phyloP scores from a whole-genome alignment of 2,113 vertebrate genomes.

The Zapus hudsonius region DNA sequence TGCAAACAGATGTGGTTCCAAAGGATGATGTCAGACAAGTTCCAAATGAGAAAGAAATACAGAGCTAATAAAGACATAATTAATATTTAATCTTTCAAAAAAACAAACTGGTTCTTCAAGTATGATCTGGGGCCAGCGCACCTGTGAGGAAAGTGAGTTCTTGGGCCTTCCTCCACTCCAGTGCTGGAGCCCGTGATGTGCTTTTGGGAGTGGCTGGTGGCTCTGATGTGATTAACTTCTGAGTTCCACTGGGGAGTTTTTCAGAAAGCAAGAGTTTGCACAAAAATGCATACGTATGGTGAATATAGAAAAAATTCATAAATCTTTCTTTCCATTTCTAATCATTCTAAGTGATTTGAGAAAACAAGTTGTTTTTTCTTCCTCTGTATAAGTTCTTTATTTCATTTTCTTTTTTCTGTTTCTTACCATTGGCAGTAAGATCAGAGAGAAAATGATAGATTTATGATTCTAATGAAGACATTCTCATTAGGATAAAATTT shows the following conservation, averaged over 20 bases:
- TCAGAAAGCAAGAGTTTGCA: not conserved
- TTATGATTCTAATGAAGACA: not conserved
- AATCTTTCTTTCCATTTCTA: slow-evolving; percentile 5
- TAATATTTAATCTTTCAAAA: not conserved
- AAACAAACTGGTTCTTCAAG: not conserved
- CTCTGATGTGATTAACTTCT: not conserved
- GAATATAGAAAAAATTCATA: not conserved
- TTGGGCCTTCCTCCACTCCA: not conserved
- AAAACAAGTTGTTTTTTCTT: not conserved
- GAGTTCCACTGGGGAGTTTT: not conserved
- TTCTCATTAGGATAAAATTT: not conserved
- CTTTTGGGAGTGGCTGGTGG: not conserved
- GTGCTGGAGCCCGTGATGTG: too few species aligned
- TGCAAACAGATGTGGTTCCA: not conserved
- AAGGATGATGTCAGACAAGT: not conserved
- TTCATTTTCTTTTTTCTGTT: not conserved
- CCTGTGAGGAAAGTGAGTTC: not conserved
- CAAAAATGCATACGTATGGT: not conserved
- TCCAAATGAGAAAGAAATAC: slow-evolving; percentile 1
- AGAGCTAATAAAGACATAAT: not conserved
- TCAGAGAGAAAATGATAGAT: not conserved
- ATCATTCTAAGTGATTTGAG: not conserved
- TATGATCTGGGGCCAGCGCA: not conserved
- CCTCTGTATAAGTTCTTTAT: not conserved
- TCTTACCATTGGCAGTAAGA: not conserved